These are phyloP conservation scores for Diplosoma virens DNA, from an alignment of 23 tunicate genomes.

Conservation along the genomic window DNA sequence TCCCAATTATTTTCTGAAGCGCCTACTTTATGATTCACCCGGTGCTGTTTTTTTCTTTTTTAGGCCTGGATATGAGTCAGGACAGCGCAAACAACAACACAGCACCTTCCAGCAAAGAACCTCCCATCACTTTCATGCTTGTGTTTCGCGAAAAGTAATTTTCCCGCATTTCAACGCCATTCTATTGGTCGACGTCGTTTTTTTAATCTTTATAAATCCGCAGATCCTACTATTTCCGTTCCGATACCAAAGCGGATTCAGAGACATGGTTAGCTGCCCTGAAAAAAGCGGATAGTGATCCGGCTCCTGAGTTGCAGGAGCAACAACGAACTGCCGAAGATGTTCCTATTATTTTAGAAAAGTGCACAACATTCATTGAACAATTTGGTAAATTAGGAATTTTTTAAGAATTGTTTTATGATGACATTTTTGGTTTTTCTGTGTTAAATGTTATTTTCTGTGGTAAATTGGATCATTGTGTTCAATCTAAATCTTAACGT, in stretches of 20 bases:
- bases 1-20: not conserved
- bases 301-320: constrained; percentile 55
- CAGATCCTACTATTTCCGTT: constrained; percentile 72
- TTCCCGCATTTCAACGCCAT: no score
- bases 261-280: constrained; percentile 88
- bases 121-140: constrained; percentile 61
- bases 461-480: no score
- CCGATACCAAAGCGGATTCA: constrained; percentile 81
- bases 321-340: constrained; percentile 77
- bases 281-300: constrained; percentile 61
- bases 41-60: not conserved
- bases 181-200: no score
- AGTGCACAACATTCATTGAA: constrained; percentile 85
- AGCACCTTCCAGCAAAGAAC: constrained; percentile 24
- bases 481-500: no score
- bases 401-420: not conserved
- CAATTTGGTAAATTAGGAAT: constrained; percentile 48
- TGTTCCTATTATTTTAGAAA: constrained; percentile 74
- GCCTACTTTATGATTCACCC: not conserved
- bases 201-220: not conserved
- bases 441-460: no score
- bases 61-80: constrained; percentile 77
- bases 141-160: constrained; percentile 83
- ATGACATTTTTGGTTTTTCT: not conserved
- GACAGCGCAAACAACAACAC: constrained; percentile 20